Percentiles rank a stretch among this genome's conserved stretches.
Evolutionary conservation across 2,797 vertebrate species (phyloP).

Genomic region (Ptychobarbus kaznakovi): DNA sequence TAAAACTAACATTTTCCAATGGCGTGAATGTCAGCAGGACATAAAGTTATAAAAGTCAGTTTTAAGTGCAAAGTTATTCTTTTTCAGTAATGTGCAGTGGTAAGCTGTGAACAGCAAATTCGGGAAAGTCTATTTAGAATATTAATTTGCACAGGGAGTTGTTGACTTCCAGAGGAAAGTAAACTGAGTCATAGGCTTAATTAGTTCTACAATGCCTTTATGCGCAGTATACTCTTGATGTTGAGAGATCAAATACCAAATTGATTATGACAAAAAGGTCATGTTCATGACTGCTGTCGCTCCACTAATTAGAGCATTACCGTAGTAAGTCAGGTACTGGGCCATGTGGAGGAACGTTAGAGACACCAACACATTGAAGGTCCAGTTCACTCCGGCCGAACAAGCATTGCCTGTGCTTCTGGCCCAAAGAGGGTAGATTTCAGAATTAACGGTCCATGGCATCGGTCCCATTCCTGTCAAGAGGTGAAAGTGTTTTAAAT

Average conservation of each 20-base stretch:
- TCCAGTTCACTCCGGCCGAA: constrained; percentile 96
- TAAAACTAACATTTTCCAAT: not conserved
- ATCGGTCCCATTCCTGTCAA: constrained; percentile 94
- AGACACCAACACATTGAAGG: constrained; percentile 94
- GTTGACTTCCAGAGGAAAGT: constrained; percentile 11
- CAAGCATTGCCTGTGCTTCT: constrained; percentile 97
- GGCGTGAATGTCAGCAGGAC: too few relatives aligned
- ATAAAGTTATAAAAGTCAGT: not conserved
- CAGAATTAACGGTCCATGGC: constrained; percentile 99
- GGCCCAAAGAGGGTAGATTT: constrained; percentile 98
- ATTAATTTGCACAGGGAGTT: constrained; percentile 9
- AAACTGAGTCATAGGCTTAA: constrained; percentile 24
- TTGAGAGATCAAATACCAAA: constrained; percentile 36
- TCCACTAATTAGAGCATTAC: constrained; percentile 70
- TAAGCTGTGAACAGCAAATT: not conserved
- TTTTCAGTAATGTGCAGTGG: not conserved
- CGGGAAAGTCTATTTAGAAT: not conserved
- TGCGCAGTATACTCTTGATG: constrained; percentile 33
- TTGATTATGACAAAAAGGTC: constrained; percentile 37
- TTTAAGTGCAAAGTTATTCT: not conserved
- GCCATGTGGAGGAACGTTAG: constrained; percentile 95
- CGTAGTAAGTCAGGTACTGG: constrained; percentile 95
- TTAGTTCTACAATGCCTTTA: constrained; percentile 40
- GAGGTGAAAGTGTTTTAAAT: not conserved
- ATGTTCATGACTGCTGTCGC: constrained; percentile 26